Base-by-base conservation (phyloP, 1,140 invertebrate genomes). In the Mylabris phalerata region DNA sequence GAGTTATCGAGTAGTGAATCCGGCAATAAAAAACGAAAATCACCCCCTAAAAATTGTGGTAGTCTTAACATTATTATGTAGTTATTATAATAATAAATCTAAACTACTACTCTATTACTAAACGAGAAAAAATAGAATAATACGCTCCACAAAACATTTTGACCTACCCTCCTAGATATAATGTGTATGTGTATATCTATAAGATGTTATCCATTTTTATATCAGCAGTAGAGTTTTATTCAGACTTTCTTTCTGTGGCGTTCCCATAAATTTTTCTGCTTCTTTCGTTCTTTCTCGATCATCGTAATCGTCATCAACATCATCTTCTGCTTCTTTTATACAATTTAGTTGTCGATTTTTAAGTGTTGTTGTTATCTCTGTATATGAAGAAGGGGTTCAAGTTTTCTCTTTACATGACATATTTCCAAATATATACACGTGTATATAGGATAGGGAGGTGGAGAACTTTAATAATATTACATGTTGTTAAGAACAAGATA, bases 51-150 rank as follows among this genome's bases (percentile, higher is more conserved):
- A 43, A 13, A 38, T 39, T 32, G 32, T 32, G 32, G 32, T 32
- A 32, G 32, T 32, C 32, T 32, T 32, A 32, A 63, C 61, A 63
- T 63, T 63, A 63, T 63, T 63, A 63, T 60, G 61, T 56, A 60
- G 61, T 63, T 63, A 63, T 63, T 63, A 60, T 63, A 63, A 63
- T 60, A 60, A 63, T 63, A 63, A 63, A 63, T 63, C 61, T 63
- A 50, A 56, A 46, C 26, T 56, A 48, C 44, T 32, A 32, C 32
- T 32, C 26, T 56, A 48, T 38, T 32, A 32, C 32, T 32, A 32
- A 59, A 57, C 52, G 49, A 50, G 49, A 57, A 63, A 63, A 63
- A 60, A 62, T 42, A 60, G 61, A 50, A 63, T 59, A 62, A 62
- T 63, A 49, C 58, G 57, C 54, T 63, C 56, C 61, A 48, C 52